Conservation (phyloP, 2,113 vertebrate genomes). For the Zosterops borbonicus region DNA sequence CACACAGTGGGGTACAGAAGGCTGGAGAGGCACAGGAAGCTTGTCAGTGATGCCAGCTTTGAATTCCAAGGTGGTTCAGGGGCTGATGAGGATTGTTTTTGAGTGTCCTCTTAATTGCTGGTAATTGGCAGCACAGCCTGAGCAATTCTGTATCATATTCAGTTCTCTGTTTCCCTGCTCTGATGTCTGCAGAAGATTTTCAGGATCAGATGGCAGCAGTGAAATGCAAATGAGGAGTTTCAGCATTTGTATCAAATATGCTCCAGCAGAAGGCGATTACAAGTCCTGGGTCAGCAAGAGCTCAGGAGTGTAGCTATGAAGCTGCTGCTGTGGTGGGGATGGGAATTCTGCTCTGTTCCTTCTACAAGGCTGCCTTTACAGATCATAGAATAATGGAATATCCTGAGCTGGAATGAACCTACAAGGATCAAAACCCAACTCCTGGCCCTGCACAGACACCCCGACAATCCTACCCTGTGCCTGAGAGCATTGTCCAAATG, state of each 20-base stretch:
- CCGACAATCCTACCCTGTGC: not conserved
- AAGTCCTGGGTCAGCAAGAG: not conserved
- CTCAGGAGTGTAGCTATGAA: not conserved
- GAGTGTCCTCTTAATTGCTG: not conserved
- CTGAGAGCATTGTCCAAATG: fast-evolving
- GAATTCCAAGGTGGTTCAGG: not conserved
- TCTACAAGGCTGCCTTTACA: not conserved
- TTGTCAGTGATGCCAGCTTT: not conserved
- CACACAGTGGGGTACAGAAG: fast-evolving
- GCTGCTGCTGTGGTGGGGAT: not conserved
- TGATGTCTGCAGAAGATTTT: not conserved
- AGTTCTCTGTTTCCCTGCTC: not conserved
- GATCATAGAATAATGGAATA: not conserved
- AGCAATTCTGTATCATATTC: not conserved
- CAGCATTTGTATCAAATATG: not conserved
- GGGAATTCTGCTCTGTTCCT: not conserved
- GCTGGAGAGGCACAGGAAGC: not conserved
- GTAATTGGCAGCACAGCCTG: not conserved
- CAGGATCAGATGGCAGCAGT: not conserved
- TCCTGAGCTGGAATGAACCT: not conserved
- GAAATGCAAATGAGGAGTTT: constrained; percentile 2
- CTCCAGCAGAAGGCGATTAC: constrained; percentile 16
- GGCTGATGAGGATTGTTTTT: not conserved
- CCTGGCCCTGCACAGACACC: not conserved
- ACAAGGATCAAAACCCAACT: not conserved